A percentile compares a stretch with the other conserved stretches of the same genome.
phyloP scores from a whole-genome alignment of 2,888 invertebrate species.

The Panopea generosa region DNA sequence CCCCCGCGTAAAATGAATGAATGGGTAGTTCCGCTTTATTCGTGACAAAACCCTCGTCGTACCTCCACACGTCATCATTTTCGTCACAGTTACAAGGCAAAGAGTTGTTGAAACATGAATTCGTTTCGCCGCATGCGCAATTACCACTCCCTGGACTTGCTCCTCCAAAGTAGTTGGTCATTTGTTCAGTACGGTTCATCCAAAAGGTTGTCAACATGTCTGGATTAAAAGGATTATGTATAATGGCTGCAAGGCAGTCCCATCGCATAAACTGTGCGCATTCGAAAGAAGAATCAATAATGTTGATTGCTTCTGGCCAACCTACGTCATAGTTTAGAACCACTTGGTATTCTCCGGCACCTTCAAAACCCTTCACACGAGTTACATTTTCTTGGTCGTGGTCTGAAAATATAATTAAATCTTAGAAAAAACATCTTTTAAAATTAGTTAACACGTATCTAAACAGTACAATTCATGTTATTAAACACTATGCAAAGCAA shows the following conservation, averaged over 20 bases:
- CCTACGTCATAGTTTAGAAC: conserved; percentile 65
- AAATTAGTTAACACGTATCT: too few species aligned
- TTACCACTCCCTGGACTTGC: conserved; percentile 73
- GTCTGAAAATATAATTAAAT: conserved; percentile 64
- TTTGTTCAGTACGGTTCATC: conserved; percentile 71
- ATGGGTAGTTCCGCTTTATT: conserved; percentile 79
- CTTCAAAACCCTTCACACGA: conserved; percentile 77
- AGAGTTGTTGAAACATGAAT: conserved; percentile 68
- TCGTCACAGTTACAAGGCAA: conserved; percentile 81
- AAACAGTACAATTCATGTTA: too few species aligned
- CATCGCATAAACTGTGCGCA: conserved; percentile 81
- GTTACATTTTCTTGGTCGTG: conserved; percentile 72
- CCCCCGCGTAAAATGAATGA: conserved; percentile 79
- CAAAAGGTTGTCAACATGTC: conserved; percentile 74
- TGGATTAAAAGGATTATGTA: conserved; percentile 74
- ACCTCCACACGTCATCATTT: conserved; percentile 78
- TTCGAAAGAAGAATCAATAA: conserved; percentile 76
- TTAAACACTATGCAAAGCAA: too few species aligned
- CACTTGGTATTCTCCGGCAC: conserved; percentile 74
- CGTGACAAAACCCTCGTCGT: conserved; percentile 78
- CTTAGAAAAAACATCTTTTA: not conserved
- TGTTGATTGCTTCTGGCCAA: conserved; percentile 67
- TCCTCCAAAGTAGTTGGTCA: conserved; percentile 78
- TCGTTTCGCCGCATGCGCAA: conserved; percentile 79
- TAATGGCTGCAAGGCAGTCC: conserved; percentile 80